Conservation (phyloP, 1,140 invertebrate species). For the Sitodiplosis mosellana region DNA sequence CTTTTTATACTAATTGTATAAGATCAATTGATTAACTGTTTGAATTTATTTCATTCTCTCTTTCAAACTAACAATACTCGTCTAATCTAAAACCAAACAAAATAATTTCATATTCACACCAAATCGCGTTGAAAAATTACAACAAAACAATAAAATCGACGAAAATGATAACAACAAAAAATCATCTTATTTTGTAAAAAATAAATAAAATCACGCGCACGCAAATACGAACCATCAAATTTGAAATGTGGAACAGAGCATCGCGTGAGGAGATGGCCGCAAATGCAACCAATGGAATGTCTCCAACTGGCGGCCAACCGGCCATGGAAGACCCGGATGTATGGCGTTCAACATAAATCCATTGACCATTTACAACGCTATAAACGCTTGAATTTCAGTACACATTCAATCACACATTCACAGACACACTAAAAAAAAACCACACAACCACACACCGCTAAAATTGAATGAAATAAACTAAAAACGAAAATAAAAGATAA, state of each 20-base stretch:
- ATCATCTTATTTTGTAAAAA: neutral
- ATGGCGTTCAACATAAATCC: constrained; percentile 69
- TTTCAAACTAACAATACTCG: neutral
- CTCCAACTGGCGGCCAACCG: constrained; percentile 32
- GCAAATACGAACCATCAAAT: constrained; percentile 1
- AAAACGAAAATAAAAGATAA: neutral
- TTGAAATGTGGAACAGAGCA: constrained; percentile 35
- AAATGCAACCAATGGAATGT: constrained; percentile 44
- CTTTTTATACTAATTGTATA: too few relatives aligned
- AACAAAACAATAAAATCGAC: neutral
- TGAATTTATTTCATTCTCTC: neutral
- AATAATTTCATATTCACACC: neutral
- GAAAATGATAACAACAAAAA: too few relatives aligned
- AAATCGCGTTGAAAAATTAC: neutral
- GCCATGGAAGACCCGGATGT: constrained; percentile 77
- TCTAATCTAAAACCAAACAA: neutral
- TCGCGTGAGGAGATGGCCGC: constrained; percentile 65
- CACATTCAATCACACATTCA: neutral
- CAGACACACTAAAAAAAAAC: neutral
- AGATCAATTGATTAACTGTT: too few relatives aligned
- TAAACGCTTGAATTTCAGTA: neutral
- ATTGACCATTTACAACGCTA: neutral
- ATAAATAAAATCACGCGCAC: neutral
- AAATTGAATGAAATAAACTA: neutral
- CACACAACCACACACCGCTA: too few relatives aligned